Evolutionary conservation across 2,888 invertebrate species (phyloP), one percentile per base, ranked within the genome.

Genomic region (Trypoxylon attenuatum): DNA sequence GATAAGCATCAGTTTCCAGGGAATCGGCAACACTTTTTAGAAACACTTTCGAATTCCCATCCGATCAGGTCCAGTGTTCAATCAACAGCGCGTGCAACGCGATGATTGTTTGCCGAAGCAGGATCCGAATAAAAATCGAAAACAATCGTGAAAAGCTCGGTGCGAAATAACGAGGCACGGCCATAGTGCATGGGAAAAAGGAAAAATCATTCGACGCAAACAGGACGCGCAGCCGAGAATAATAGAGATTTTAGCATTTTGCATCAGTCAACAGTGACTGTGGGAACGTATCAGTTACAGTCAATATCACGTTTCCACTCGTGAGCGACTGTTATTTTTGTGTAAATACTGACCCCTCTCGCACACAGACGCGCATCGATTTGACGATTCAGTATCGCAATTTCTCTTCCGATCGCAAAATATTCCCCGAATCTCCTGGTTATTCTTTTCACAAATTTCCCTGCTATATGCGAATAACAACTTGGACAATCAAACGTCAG

Each of bases 161-260:
- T n/a, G n/a, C n/a, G n/a, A n/a, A n/a, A n/a, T n/a, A 13, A 33
- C n/a, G 33, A n/a, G 15, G 23, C 5, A 15, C 18, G 25, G 27
- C 4, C 39, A 41, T 18, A 2, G 6, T 39, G 41, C 38, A 38
- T 56, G 41, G 2, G 49, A 43, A 22, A 2, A 38, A 45, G 23
- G 16, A 15, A 38, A 21, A 15, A 18, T 2, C 16, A 43, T n/a
- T 43, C 2, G 21, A 21, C 8, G 25, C 18, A 45, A 45, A 45
- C 45, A 22, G 4, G 22, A 21, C n/a, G 16, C 5, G 2, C 45
- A 5, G 15, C 41, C 5, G 8, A 1, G 49, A 38, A 38, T 29
- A 29, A 49, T 38, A 38, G 49, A 49, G 49, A 38, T 38, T 38
- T 49, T 33, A n/a, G 38, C 29, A 27, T 21, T 54, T 45, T 21